phyloP scores from a whole-genome alignment of 2,888 invertebrate genomes.

The Macrophya alboannulata region DNA sequence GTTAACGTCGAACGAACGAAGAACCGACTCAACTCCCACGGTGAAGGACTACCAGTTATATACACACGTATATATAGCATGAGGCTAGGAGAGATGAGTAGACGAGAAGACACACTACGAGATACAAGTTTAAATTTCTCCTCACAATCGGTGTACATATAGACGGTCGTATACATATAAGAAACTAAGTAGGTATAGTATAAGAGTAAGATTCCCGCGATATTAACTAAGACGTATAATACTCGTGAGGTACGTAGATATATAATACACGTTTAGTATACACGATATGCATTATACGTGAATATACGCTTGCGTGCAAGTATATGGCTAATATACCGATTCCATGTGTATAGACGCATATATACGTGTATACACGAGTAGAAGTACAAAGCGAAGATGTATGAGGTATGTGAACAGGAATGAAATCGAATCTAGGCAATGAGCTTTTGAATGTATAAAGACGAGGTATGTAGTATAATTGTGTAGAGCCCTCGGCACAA shows the following conservation, averaged over 20 bases:
- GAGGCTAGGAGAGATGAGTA: neutral
- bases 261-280: too few relatives aligned
- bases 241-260: too few relatives aligned
- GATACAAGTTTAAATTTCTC: constrained; percentile 7
- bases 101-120: neutral
- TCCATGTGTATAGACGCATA: neutral
- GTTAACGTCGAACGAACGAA: constrained; percentile 34
- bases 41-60: neutral
- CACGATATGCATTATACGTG: neutral
- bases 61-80: neutral
- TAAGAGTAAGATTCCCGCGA: neutral
- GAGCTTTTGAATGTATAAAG: neutral
- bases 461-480: neutral
- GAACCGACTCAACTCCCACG: constrained; percentile 47
- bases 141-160: neutral
- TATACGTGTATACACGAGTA: neutral
- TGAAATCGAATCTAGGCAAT: constrained; percentile 24
- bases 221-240: neutral
- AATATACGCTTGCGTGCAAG: neutral
- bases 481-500: neutral
- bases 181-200: too few relatives aligned
- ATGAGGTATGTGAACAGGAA: neutral
- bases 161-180: neutral
- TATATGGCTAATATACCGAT: neutral
- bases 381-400: neutral